phyloP scores from a whole-genome alignment of 2,113 vertebrate species.

The Eleginops maclovinus region DNA sequence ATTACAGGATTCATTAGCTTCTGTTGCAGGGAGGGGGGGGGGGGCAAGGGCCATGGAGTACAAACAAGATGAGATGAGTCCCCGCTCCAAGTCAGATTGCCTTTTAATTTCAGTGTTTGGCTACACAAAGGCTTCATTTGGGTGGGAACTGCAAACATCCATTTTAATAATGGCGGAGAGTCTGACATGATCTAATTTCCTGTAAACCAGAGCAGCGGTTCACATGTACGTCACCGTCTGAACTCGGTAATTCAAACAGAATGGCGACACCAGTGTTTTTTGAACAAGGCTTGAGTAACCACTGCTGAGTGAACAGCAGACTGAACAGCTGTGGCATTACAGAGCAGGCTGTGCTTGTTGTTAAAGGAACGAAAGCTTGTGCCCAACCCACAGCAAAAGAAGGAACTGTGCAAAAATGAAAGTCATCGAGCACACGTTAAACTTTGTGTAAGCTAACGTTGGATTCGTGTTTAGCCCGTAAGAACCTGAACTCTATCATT shows the following conservation, averaged over 20 bases:
- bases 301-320: background rate
- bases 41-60: background rate
- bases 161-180: background rate
- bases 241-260: slow-evolving; percentile 24
- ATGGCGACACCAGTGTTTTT: background rate
- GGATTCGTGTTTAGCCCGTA: background rate
- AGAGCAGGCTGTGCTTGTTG: slow-evolving; percentile 22
- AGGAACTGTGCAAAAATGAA: background rate
- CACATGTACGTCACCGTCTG: background rate
- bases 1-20: background rate
- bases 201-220: background rate
- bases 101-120: background rate
- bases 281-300: background rate
- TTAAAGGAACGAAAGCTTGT: slow-evolving; percentile 2
- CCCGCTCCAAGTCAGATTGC: background rate
- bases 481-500: background rate
- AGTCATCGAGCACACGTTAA: background rate
- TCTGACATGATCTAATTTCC: slow-evolving; percentile 19
- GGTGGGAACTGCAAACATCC: background rate
- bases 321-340: slow-evolving; percentile 20
- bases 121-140: background rate
- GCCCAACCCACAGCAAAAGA: background rate
- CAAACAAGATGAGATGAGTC: slow-evolving; percentile 1
- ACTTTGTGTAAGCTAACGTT: background rate
- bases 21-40: background rate